Evolutionary conservation across 2,888 invertebrate species (phyloP).

Genomic region (Galerucella nymphaeae): DNA sequence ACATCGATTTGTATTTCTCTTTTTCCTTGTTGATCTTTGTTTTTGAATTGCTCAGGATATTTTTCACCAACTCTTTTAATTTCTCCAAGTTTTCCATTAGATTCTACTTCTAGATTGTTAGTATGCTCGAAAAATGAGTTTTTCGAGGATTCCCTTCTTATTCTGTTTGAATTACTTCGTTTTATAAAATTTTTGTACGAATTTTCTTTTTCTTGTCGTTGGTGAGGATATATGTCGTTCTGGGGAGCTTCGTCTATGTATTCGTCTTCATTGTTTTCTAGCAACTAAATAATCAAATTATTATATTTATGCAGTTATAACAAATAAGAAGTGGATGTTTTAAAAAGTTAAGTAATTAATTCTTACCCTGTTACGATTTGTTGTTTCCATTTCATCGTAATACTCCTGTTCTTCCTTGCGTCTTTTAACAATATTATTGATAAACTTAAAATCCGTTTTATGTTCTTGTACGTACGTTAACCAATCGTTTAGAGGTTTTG

Average conservation of each 20-base stretch:
- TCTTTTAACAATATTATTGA: constrained; percentile 52
- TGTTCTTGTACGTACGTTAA: constrained; percentile 56
- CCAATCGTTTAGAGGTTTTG: constrained; percentile 60
- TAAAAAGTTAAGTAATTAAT: neutral
- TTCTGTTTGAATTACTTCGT: constrained; percentile 41
- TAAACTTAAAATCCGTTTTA: constrained; percentile 59
- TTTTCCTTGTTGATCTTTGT: constrained; percentile 27
- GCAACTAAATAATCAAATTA: neutral
- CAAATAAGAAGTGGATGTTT: neutral
- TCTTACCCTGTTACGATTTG: constrained; percentile 24
- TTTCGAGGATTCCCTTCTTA: constrained; percentile 42
- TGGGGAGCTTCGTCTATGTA: constrained; percentile 39
- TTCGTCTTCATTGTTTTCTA: constrained; percentile 20
- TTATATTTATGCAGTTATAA: neutral
- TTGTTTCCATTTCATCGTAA: constrained; percentile 30
- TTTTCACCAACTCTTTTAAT: constrained; percentile 42
- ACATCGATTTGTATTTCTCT: constrained; percentile 47
- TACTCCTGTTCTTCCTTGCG: constrained; percentile 39
- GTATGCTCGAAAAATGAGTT: constrained; percentile 28
- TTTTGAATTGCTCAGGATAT: constrained; percentile 40
- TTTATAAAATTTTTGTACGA: neutral
- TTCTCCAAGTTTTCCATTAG: constrained; percentile 43
- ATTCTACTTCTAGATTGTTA: constrained; percentile 37
- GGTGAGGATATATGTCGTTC: constrained; percentile 51
- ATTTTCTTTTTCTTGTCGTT: constrained; percentile 39